Conservation (phyloP, 2,113 vertebrate genomes). For the Phalacrocorax brasilianus region DNA sequence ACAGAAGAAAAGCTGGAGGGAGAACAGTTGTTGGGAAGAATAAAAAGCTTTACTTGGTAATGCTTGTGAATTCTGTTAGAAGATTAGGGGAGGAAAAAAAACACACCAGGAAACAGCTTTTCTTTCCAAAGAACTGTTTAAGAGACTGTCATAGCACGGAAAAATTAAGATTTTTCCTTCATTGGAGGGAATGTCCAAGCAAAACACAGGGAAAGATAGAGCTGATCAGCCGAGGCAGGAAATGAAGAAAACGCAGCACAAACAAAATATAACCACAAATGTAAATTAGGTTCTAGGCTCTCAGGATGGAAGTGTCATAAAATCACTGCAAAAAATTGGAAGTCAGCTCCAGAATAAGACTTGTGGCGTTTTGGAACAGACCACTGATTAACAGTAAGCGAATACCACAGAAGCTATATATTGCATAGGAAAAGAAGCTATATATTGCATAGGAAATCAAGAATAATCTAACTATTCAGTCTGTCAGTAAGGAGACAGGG, state of each 20-base stretch:
- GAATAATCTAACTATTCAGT: not conserved
- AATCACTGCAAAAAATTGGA: not conserved
- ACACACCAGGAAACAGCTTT: not conserved
- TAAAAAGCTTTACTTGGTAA: constrained; percentile 14
- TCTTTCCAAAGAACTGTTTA: not conserved
- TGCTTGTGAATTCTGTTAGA: not conserved
- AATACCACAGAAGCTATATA: not conserved
- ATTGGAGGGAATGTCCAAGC: not conserved
- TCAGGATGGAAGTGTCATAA: not conserved
- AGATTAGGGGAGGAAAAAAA: not conserved
- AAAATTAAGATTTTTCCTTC: not conserved
- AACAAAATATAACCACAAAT: not conserved
- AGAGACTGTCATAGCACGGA: not conserved
- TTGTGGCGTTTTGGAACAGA: not conserved
- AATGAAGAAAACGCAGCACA: not conserved
- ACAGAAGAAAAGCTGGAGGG: constrained; percentile 20
- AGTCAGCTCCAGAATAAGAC: not conserved
- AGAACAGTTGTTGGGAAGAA: not conserved
- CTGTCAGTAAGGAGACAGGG: not conserved
- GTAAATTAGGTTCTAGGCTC: not conserved
- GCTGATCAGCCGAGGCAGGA: not conserved
- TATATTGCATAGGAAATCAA: not conserved
- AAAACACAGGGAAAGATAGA: not conserved
- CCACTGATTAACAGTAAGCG: not conserved
- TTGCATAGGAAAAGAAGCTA: not conserved